A percentile compares a stretch with the other conserved stretches of the same genome.
These are phyloP conservation scores for Pandemis cinnamomeana DNA, from an alignment of 2,888 invertebrate genomes.

Conservation along the genomic window DNA sequence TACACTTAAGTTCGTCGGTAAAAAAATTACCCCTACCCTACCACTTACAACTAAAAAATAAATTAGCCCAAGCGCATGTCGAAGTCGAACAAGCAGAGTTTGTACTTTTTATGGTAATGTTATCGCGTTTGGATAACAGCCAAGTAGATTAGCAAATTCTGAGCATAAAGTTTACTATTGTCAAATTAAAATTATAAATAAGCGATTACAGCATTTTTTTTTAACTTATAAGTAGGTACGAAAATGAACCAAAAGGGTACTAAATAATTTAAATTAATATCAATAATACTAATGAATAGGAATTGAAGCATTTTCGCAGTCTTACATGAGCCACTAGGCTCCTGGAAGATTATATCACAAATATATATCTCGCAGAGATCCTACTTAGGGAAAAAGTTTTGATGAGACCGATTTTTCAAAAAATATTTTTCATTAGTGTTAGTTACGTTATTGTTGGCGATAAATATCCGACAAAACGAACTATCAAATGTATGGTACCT, in stretches of 20 bases:
- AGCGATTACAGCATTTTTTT: neutral
- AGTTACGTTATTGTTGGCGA: neutral
- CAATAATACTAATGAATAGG: conserved; percentile 16
- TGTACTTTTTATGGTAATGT: conserved; percentile 1
- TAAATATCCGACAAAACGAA: neutral
- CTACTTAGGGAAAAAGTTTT: neutral
- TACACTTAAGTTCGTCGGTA: neutral
- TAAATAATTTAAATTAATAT: conserved; percentile 9
- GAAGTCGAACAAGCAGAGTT: neutral
- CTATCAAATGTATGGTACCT: too few species aligned
- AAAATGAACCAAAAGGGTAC: conserved; percentile 2
- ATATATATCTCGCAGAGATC: conserved; percentile 24
- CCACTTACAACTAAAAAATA: neutral
- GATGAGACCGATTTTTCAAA: neutral
- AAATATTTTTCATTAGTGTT: neutral
- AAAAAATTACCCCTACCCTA: neutral
- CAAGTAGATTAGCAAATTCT: neutral
- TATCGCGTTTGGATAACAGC: neutral
- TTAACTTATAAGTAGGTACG: neutral
- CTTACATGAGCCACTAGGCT: conserved; percentile 3
- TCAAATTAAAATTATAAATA: neutral
- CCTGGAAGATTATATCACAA: conserved; percentile 32
- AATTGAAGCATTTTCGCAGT: conserved; percentile 14
- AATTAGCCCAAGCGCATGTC: neutral
- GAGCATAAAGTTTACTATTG: neutral